These are phyloP conservation scores for Agrilus planipennis DNA, from an alignment of 1,140 invertebrate genomes.

Conservation along the genomic window DNA sequence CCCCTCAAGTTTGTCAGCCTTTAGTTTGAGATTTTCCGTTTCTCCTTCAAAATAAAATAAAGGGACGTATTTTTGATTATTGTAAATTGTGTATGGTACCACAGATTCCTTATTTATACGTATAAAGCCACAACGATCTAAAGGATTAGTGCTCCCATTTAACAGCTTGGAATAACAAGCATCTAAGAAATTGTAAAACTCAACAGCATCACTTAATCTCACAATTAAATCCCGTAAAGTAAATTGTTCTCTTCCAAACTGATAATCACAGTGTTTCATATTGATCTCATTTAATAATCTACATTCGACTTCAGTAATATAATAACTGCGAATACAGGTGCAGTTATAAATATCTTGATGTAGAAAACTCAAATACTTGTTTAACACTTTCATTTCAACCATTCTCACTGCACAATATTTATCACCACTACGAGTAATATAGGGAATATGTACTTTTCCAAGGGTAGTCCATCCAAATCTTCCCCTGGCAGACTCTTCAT, in stretches of 20 bases:
- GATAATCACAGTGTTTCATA: conserved; percentile 76
- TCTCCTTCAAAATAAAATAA: conserved; percentile 91
- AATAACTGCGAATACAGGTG: conserved; percentile 85
- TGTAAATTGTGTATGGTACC: conserved; percentile 81
- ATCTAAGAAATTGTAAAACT: conserved; percentile 84
- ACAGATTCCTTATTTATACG: conserved; percentile 89
- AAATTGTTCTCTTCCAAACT: conserved; percentile 83
- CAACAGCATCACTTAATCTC: conserved; percentile 68
- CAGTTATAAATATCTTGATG: conserved; percentile 77
- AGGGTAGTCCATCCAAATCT: conserved; percentile 83
- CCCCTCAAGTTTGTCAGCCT: conserved; percentile 70
- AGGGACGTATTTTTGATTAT: conserved; percentile 76
- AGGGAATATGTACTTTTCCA: conserved; percentile 76
- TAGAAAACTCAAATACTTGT: conserved; percentile 69
- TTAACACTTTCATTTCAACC: conserved; percentile 77
- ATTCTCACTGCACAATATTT: conserved; percentile 86
- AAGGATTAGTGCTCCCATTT: conserved; percentile 47
- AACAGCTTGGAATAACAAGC: conserved; percentile 76
- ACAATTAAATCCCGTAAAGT: conserved; percentile 84
- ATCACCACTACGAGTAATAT: conserved; percentile 68
- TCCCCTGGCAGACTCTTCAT: conserved; percentile 71
- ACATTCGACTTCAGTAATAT: conserved; percentile 82
- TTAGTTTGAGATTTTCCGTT: conserved; percentile 76
- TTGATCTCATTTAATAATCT: conserved; percentile 90
- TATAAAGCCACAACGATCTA: conserved; percentile 84